Percentiles rank a stretch among this genome's conserved stretches.
Evolutionary conservation across 1,140 invertebrate species (phyloP).

Genomic region (Ditylenchus dipsaci): DNA sequence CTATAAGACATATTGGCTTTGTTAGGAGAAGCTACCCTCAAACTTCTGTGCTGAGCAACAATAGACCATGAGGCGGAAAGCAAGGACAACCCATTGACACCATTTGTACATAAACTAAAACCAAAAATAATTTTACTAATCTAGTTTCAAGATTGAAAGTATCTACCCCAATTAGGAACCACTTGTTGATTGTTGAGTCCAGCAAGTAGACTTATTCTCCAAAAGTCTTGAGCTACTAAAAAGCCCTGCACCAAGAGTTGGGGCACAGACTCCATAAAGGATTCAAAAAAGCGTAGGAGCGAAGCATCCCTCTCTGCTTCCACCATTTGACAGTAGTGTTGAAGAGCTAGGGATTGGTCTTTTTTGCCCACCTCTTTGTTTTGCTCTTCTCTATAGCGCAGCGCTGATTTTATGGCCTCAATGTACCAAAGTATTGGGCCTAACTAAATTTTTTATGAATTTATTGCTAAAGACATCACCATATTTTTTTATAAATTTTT

Average conservation of each 20-base stretch:
- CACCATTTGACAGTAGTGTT: slow-evolving; percentile 27
- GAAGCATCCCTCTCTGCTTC: slow-evolving; percentile 31
- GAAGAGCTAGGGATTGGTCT: background rate
- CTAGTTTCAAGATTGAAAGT: background rate
- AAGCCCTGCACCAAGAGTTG: slow-evolving; percentile 29
- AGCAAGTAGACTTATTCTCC: background rate
- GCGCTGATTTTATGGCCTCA: slow-evolving; percentile 19
- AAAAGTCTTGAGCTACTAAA: slow-evolving; percentile 23
- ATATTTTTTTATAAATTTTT: no score
- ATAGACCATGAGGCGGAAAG: slow-evolving; percentile 19
- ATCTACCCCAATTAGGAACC: background rate
- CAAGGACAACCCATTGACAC: slow-evolving; percentile 20
- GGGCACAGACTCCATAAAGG: slow-evolving; percentile 22
- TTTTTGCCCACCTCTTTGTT: slow-evolving; percentile 4
- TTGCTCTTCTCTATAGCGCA: slow-evolving; percentile 11
- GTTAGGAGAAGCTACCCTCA: slow-evolving; percentile 18
- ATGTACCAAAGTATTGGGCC: slow-evolving; percentile 21
- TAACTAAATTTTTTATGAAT: slow-evolving; percentile 5
- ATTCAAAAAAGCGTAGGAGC: slow-evolving; percentile 21
- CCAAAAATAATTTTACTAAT: background rate
- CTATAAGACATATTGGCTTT: slow-evolving; percentile 15
- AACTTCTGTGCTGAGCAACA: slow-evolving; percentile 17
- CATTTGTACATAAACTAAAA: slow-evolving; percentile 17
- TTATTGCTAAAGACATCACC: no score
- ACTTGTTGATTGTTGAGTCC: background rate